A percentile compares a stretch with the other conserved stretches of the same genome.
Conservation (phyloP, 1,140 invertebrate genomes). For the Lepidostoma basale region DNA sequence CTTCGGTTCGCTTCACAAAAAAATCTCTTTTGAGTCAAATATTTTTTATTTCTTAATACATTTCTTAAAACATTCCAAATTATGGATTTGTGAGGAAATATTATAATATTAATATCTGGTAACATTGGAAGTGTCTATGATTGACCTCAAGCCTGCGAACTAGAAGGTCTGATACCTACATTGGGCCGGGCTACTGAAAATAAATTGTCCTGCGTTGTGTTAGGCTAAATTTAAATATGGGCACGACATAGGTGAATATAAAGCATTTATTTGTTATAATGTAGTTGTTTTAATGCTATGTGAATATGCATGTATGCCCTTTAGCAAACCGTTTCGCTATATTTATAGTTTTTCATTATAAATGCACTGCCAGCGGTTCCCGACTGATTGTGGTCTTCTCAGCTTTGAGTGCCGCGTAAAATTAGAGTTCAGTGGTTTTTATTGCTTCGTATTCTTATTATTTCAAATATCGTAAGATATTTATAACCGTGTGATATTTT, state of each 20-base stretch:
- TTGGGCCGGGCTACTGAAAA: conserved; percentile 38
- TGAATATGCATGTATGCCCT: conserved; percentile 25
- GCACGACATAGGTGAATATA: conserved; percentile 39
- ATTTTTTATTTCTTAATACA: background rate
- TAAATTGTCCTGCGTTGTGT: conserved; percentile 34
- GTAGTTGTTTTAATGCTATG: background rate
- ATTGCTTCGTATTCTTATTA: conserved; percentile 38
- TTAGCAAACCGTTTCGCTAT: conserved; percentile 22
- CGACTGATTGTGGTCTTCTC: conserved; percentile 4
- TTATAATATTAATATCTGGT: conserved; percentile 14
- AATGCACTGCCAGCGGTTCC: conserved; percentile 32
- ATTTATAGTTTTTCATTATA: conserved; percentile 34
- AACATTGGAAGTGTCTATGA: conserved; percentile 35
- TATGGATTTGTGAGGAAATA: conserved; percentile 18
- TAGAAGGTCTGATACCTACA: conserved; percentile 31
- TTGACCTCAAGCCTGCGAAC: conserved; percentile 36
- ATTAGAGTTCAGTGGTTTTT: conserved; percentile 36
- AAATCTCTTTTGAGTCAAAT: background rate
- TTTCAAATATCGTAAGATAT: conserved; percentile 31
- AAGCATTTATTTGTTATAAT: conserved; percentile 32
- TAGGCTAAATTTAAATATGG: conserved; percentile 36
- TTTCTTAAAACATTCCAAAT: background rate
- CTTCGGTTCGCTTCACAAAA: background rate
- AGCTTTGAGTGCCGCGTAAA: conserved; percentile 27
- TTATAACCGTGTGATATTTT: conserved; percentile 37